A percentile compares a stretch with the other conserved stretches of the same genome.
These are phyloP conservation scores for Limnephilus auricula DNA, from an alignment of 2,888 invertebrate species.

Conservation along the genomic window DNA sequence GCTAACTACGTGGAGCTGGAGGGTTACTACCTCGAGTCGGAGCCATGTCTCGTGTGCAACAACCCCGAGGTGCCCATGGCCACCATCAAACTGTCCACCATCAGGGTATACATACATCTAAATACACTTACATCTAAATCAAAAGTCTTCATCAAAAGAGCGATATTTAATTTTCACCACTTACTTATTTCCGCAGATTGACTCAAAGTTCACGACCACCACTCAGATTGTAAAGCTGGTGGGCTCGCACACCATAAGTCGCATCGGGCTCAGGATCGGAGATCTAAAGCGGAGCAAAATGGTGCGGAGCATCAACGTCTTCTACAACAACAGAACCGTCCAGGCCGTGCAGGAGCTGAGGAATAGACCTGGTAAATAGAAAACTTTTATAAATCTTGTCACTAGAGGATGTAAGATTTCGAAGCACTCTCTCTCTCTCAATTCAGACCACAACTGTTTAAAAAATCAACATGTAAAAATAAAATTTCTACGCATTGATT, in stretches of 20 bases:
- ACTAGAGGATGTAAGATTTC: too few species aligned
- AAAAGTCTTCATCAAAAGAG: neutral
- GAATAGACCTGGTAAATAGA: conserved; percentile 85
- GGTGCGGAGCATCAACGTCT: conserved; percentile 97
- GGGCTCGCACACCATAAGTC: conserved; percentile 96
- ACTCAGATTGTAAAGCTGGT: conserved; percentile 98
- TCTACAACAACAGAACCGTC: conserved; percentile 96
- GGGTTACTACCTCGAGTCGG: conserved; percentile 97
- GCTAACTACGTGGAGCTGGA: conserved; percentile 97
- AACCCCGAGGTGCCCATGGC: conserved; percentile 96
- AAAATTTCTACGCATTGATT: too few species aligned
- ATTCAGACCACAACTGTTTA: too few species aligned
- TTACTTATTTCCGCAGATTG: conserved; percentile 77
- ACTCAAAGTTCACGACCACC: conserved; percentile 98
- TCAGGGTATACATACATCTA: conserved; percentile 82
- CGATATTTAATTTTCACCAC: conserved; percentile 36
- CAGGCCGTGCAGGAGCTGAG: conserved; percentile 98
- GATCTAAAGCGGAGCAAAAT: conserved; percentile 98
- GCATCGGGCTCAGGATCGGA: conserved; percentile 93
- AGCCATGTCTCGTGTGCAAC: conserved; percentile 98
- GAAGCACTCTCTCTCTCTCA: too few species aligned
- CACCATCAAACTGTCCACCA: conserved; percentile 93
- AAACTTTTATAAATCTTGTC: too few species aligned
- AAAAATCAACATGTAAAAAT: too few species aligned
- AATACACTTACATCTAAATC: neutral